phyloP scores from a whole-genome alignment of 1,140 invertebrate genomes.

The Nasonia vitripennis region DNA sequence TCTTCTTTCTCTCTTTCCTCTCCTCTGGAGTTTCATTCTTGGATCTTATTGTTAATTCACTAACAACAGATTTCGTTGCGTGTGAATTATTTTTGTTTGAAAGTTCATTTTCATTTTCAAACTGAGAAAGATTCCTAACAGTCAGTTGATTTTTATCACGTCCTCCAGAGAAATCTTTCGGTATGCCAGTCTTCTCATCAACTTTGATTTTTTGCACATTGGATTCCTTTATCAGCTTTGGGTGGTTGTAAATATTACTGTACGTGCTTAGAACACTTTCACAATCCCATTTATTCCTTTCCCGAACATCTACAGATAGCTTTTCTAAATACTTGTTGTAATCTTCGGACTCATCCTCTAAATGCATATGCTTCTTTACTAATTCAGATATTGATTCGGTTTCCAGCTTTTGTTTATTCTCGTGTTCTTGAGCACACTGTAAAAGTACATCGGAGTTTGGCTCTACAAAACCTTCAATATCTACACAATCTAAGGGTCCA shows the following conservation, averaged over 20 bases:
- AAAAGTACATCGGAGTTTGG: slow-evolving; percentile 81
- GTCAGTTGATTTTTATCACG: slow-evolving; percentile 78
- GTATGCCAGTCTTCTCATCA: slow-evolving; percentile 83
- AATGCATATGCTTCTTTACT: neutral
- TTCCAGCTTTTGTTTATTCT: slow-evolving; percentile 64
- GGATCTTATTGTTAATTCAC: slow-evolving; percentile 82
- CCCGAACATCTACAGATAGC: slow-evolving; percentile 77
- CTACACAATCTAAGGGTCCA: slow-evolving; percentile 90
- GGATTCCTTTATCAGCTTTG: slow-evolving; percentile 88
- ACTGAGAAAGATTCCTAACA: slow-evolving; percentile 80
- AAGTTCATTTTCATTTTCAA: slow-evolving; percentile 76
- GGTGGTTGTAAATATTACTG: slow-evolving; percentile 93
- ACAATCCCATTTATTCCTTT: slow-evolving; percentile 91
- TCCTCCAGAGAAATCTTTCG: slow-evolving; percentile 79
- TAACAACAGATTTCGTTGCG: slow-evolving; percentile 82
- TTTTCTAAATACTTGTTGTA: neutral
- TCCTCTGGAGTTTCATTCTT: slow-evolving; percentile 91
- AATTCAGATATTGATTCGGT: neutral
- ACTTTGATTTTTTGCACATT: slow-evolving; percentile 84
- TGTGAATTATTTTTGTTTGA: slow-evolving; percentile 64
- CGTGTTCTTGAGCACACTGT: slow-evolving; percentile 77
- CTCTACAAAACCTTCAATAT: slow-evolving; percentile 88
- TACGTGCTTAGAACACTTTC: slow-evolving; percentile 93
- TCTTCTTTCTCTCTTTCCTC: slow-evolving; percentile 85
- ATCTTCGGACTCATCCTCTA: slow-evolving; percentile 51